Percentiles rank a stretch among this genome's conserved stretches.
Evolutionary conservation across 2,797 vertebrate genomes (phyloP).

Genomic region (Buceros bicornis): DNA sequence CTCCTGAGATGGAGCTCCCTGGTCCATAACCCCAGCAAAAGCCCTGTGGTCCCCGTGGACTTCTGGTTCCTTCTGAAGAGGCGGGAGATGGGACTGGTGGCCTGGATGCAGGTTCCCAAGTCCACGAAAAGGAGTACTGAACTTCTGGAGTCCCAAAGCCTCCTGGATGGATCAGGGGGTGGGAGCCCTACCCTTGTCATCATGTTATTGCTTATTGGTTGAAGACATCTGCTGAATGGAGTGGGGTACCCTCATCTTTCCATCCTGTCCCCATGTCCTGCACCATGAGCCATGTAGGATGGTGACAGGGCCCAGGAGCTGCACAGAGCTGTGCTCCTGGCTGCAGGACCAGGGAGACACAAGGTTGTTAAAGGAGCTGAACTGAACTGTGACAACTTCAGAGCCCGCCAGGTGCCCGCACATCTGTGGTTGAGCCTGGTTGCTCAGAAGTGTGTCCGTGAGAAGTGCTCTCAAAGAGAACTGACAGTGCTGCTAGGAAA

Average conservation of each 20-base stretch:
- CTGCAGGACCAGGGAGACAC: not conserved
- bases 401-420: not conserved
- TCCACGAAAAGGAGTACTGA: not conserved
- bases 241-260: not conserved
- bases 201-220: accelerated
- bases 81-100: not conserved
- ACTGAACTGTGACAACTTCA: not conserved
- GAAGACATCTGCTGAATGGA: not conserved
- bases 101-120: not conserved
- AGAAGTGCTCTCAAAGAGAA: not conserved
- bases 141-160: not conserved
- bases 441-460: not conserved
- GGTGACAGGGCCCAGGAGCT: not conserved
- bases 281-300: not conserved
- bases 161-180: not conserved
- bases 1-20: not conserved
- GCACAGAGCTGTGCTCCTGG: not conserved
- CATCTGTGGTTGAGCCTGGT: accelerated
- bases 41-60: not conserved
- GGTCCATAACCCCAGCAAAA: not conserved
- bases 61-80: not conserved
- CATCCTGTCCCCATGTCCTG: not conserved
- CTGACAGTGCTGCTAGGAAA: not conserved
- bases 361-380: not conserved
- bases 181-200: accelerated